Evolutionary conservation across 2,888 invertebrate species (phyloP), one percentile per base, ranked within the genome.

Genomic region (Melanchra persicariae): DNA sequence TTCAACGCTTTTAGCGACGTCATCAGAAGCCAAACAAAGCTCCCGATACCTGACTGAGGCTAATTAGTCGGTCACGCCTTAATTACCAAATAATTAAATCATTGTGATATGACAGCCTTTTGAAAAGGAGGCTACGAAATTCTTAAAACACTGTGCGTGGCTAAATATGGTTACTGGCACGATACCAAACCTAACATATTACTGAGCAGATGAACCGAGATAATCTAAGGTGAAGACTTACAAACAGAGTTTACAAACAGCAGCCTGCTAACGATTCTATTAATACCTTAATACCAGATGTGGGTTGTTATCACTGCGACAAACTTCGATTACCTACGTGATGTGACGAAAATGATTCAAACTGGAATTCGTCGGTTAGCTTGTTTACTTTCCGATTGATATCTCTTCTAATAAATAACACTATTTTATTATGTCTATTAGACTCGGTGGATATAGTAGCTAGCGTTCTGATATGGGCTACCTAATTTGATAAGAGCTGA

Each of bases 91-190:
- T 58, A 62, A 68, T 60, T 58, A 34, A 40, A 73, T 52, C 54
- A 58, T 65, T 63, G 43, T 40, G 62, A 71, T 30, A 61, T 62
- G 60, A 68, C 55, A 71, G 75, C 57, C 55, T 64, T 80, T 58
- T 67, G 63, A 51, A 68, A 81, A 81, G 12, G 57, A 64, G 57
- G 34, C 15, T 60, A n/a, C 15, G 17, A 57, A 68, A 59, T 63
- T 70, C 57, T 82, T 77, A 63, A 75, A 83, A 87, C 77, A 73
- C 45, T 78, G 64, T 77, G 72, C 59, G 66, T 68, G 74, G 75
- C 83, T 84, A 86, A 81, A 85, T 83, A 85, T 84, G 81, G 82
- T 71, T 81, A 86, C 82, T 89, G 89, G 89, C 89, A 88, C 69
- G 70, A 62, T 83, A 85, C 87, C 88, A 89, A 70, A 73, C 54